Conservation (phyloP, 2,888 invertebrate genomes). For the Eupithecia tripunctaria region DNA sequence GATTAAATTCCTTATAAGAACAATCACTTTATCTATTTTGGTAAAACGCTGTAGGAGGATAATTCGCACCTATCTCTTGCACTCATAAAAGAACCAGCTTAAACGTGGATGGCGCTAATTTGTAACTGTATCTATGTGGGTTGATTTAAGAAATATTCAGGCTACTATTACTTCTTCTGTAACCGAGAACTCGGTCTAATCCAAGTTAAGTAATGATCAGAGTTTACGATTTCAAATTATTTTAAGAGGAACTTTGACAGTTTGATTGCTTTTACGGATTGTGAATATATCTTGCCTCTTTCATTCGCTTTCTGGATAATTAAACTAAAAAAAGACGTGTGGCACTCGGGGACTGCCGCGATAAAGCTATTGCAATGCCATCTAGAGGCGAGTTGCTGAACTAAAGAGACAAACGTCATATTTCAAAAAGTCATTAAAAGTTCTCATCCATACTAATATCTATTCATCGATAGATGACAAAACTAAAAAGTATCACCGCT, state of each 20-base stretch:
- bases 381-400: no score
- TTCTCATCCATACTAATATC: no score
- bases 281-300: background rate
- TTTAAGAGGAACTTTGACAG: constrained; percentile 3
- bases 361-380: no score
- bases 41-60: background rate
- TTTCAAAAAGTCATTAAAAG: no score
- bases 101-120: constrained; percentile 59
- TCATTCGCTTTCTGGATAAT: background rate
- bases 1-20: background rate
- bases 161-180: constrained; percentile 1
- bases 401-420: no score
- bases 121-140: constrained; percentile 53
- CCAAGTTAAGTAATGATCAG: constrained; percentile 13
- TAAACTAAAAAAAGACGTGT: background rate
- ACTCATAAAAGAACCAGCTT: constrained; percentile 32
- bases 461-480: no score
- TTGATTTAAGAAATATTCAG: constrained; percentile 29
- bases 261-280: background rate
- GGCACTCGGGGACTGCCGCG: no score
- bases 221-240: constrained; percentile 15
- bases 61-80: constrained; percentile 20
- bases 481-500: no score
- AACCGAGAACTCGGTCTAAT: constrained; percentile 27
- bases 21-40: background rate